Evolutionary conservation across 64 coral and sea anemone species (phyloP), one percentile per base, ranked within the genome.

Genomic region (Anthopleura sola): DNA sequence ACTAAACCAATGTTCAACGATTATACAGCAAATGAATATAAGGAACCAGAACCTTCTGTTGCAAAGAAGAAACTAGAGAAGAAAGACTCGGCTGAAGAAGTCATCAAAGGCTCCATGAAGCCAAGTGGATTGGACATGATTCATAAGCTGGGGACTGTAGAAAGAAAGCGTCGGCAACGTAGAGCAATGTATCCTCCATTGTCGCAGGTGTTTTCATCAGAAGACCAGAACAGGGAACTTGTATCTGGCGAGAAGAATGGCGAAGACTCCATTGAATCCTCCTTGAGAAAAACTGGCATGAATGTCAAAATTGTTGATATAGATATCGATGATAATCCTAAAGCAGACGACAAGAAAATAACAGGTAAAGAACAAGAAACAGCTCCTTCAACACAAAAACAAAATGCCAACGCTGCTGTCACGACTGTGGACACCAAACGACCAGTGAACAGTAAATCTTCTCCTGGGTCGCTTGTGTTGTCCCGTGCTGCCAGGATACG

Each of bases 141-240:
- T n/a, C 89, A 86, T 44, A 91, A 80, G 74, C 76, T 91, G 31
- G 89, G 89, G 13, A 84, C 90, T 39, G 29, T 87, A 57, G 83
- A 96, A 56, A 31, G 60, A 14, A 88, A 87, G 57, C 79, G 50
- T 20, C 32, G 82, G 23, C 69, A 85, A 37, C 90, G 87, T n/a
- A 54, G 94, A 16, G 94, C 94, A 50, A 96, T 96, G 94, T 96
- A 96, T 79, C 94, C 94, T 20, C 94, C 94, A 31, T 77, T 96
- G 26, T 96, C 94, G 23, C 84, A 74, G 40, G 78, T 92, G 14
- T 90, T 96, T 33, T 85, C 91, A 53, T 84, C 90, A 12, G 94
- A 96, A 9, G 94, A 90, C 36, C 60, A 81, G 38, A 34, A 79
- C 76, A 38, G 21, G 20, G 24, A 40, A 23, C n/a, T 62, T 5